phyloP scores from a whole-genome alignment of 2,888 invertebrate species.

The Opisthograptis luteolata region DNA sequence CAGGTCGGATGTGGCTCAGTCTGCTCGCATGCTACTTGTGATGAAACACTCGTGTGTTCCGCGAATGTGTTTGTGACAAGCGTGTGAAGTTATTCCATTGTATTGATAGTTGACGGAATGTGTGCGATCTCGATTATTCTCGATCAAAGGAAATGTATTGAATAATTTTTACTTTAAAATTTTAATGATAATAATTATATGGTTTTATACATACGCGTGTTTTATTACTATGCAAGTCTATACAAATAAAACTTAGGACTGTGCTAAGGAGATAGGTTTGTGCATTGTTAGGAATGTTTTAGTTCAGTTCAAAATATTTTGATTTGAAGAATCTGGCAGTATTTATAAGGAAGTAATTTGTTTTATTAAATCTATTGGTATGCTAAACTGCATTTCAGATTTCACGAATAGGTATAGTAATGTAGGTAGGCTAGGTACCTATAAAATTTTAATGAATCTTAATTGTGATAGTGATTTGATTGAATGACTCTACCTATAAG shows the following conservation, averaged over 20 bases:
- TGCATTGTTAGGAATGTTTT: background rate
- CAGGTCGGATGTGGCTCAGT: background rate
- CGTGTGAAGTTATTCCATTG: constrained; percentile 3
- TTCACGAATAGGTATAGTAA: too few relatives aligned
- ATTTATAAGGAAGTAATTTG: too few relatives aligned
- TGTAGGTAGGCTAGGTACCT: too few relatives aligned
- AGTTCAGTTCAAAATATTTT: too few relatives aligned
- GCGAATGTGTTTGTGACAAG: constrained; percentile 1
- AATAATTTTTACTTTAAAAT: constrained; percentile 76
- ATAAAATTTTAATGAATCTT: too few relatives aligned
- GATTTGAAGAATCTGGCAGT: too few relatives aligned
- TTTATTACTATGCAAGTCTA: constrained; percentile 30
- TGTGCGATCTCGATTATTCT: constrained; percentile 30
- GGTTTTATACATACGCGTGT: constrained; percentile 71
- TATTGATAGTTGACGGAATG: background rate
- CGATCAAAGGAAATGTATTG: constrained; percentile 59
- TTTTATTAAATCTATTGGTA: too few relatives aligned
- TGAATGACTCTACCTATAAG: too few relatives aligned
- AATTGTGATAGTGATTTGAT: too few relatives aligned
- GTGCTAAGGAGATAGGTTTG: too few relatives aligned
- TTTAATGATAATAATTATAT: constrained; percentile 78
- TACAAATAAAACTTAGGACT: too few relatives aligned
- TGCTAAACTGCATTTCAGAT: too few relatives aligned
- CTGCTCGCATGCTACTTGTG: constrained; percentile 1
- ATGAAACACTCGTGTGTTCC: background rate